Base-by-base conservation (phyloP, 2,888 invertebrate species). In the Scaptomyza reducta region DNA sequence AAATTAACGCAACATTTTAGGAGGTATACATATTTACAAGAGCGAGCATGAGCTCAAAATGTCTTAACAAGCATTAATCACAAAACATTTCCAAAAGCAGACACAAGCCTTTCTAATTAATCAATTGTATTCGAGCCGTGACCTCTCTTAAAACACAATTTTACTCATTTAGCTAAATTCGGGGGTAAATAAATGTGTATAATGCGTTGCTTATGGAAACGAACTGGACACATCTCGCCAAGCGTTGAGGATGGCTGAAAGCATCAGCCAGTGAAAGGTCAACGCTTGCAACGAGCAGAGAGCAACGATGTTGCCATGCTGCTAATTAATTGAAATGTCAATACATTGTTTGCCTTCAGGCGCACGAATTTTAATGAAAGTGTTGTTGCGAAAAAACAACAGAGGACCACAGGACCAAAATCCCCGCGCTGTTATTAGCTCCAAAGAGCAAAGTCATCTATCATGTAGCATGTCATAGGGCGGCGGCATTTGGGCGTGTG, bases 281-380 rank as follows among this genome's bases (percentile, higher is more conserved):
- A 77, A 73, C 70, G 71, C 59, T 61, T 69, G 65, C 66, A 70
- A 14, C 45, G 68, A 25, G 31, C 66, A 70, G 13, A 42, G 68
- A 25, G 31, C 56, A 46, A 53, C 58, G 51, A 46, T 44, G 47
- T 40, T 69, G 47, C 35, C 51, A 54, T 51, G 47, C 55, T 61
- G 57, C 69, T 85, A 85, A 87, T 87, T 87, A 87, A 87, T 82
- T 85, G 79, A 87, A 87, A 87, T 82, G 84, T 85, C 84, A 85
- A 85, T 84, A 78, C 58, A 87, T 76, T 81, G 79, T 77, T 77
- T 69, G 70, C 49, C 31, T 55, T 31, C 53, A 49, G 59, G 35
- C 61, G 53, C 44, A 40, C 16, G 66, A 61, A 55, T 75, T 74
- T 62, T 62, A 70, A 74, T 74, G 73, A 70, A 74, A 45, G 29